Conservation (phyloP, 2,113 vertebrate species). For the Symphodus melops region DNA sequence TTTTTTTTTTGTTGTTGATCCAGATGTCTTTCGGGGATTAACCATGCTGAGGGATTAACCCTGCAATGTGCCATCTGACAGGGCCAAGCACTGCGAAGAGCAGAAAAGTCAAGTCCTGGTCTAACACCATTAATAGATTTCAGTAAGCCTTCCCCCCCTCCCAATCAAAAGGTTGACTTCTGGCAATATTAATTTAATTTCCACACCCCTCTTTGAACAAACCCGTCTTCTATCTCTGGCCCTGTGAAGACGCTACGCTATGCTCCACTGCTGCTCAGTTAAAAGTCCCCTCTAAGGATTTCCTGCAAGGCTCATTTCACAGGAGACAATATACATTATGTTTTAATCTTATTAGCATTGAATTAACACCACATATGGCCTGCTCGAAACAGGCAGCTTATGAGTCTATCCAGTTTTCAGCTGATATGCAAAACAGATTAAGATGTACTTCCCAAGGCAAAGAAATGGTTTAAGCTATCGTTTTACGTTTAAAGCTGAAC, state of each 20-base stretch:
- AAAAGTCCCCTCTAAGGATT: slow-evolving; percentile 51
- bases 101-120: slow-evolving; percentile 68
- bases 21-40: slow-evolving; percentile 77
- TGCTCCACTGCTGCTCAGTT: slow-evolving; percentile 49
- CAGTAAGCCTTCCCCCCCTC: slow-evolving; percentile 55
- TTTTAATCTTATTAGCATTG: slow-evolving; percentile 68
- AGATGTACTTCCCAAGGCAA: slow-evolving; percentile 22
- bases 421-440: slow-evolving; percentile 41
- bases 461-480: slow-evolving; percentile 3
- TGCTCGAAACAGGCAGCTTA: slow-evolving; percentile 31
- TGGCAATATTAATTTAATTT: slow-evolving; percentile 74
- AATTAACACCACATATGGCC: slow-evolving; percentile 60
- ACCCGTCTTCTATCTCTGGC: slow-evolving; percentile 34
- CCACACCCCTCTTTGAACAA: slow-evolving; percentile 36
- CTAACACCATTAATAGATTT: slow-evolving; percentile 77
- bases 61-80: slow-evolving; percentile 61
- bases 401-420: slow-evolving; percentile 37
- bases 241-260: slow-evolving; percentile 31
- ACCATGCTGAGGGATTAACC: slow-evolving; percentile 73
- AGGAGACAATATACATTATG: slow-evolving; percentile 58
- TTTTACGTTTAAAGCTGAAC: slow-evolving; percentile 40
- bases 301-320: slow-evolving; percentile 46
- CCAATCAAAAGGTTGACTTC: slow-evolving; percentile 61
- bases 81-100: slow-evolving; percentile 54
- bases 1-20: slow-evolving; percentile 48